Base-by-base conservation (phyloP, 2,797 vertebrate genomes). In the Astyanax mexicanus region DNA sequence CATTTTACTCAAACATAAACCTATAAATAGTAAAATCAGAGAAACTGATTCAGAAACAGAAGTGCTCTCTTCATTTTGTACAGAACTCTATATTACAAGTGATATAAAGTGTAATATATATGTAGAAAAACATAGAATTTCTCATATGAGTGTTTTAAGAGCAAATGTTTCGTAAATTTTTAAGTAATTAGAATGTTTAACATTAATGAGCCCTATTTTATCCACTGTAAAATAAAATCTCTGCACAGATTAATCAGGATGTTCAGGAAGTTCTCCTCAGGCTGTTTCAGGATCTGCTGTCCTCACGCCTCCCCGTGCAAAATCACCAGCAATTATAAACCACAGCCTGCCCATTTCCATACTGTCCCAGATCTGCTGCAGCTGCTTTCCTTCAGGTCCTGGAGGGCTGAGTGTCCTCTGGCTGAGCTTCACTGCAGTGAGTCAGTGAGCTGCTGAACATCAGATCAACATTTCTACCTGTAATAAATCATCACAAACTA, bases 401-500 rank as follows among this genome's bases (percentile, higher is more conserved):
- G 44, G 15, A 66, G 64, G 42, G 13, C 64, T 66, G 42, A n/a
- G 17, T 32, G 42, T 66, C 42, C 19, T 17, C 42, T 47, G 29
- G 6, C 62, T 66, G 60, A 4, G 19, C 62, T 66, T 17, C 25
- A 66, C 51, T 66, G 29, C 49, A 27, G 47, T 57, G 27, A 62
- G 19, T 62, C 25, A 52, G 17, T 37, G 52, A 38, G 21, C 61
- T 58, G 51, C 61, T 64, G 32, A 76, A 49, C 19, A 54, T n/a
- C 19, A 51, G 42, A 35, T 17, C 37, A 55, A 35, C 25, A 51
- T 52, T 52, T 72, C 55, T 37, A 68, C 42, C 35, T 32, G 21
- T 23, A 68, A 57, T 72, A 77, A 77, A 65, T 44, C 19, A 69
- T 77, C 11, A 61, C 38, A 72, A 65, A 69, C 55, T n/a, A n/a